A percentile compares a stretch with the other conserved stretches of the same genome.
phyloP scores from a whole-genome alignment of 2,797 vertebrate genomes.

The Kryptolebias ocellatus region DNA sequence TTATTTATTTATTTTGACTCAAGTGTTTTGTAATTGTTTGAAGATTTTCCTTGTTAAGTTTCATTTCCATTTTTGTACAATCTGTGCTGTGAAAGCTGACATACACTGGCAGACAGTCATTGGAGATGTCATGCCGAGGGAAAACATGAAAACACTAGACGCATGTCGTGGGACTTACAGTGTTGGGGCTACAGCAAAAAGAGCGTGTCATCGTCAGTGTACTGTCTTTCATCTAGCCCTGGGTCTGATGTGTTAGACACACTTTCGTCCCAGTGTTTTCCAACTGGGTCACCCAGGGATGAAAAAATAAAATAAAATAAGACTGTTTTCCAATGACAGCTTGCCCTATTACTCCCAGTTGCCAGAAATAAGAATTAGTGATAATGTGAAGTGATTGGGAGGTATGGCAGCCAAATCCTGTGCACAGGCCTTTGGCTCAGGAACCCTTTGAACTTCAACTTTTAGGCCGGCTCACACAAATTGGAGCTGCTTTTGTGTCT shows the following conservation, averaged over 20 bases:
- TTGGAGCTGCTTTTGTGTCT: conserved; percentile 14
- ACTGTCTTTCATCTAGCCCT: conserved; percentile 19
- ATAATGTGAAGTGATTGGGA: conserved; percentile 53
- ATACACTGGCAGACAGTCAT: conserved; percentile 17
- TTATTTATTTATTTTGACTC: conserved; percentile 39
- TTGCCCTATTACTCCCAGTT: conserved; percentile 37
- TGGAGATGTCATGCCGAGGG: conserved; percentile 12
- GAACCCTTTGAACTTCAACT: conserved; percentile 32
- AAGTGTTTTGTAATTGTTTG: conserved; percentile 29
- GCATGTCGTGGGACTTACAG: neutral
- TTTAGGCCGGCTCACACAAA: conserved; percentile 23
- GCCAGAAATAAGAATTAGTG: conserved; percentile 43
- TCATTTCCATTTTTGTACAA: conserved; percentile 28
- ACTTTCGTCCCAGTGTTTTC: conserved; percentile 56
- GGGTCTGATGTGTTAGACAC: conserved; percentile 33
- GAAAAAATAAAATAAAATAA: conserved; percentile 24
- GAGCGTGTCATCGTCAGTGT: conserved; percentile 7
- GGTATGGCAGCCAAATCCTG: conserved; percentile 48
- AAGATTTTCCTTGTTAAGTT: conserved; percentile 23
- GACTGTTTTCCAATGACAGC: conserved; percentile 39
- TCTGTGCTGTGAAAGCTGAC: conserved; percentile 14
- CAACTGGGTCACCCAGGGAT: conserved; percentile 63
- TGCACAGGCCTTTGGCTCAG: conserved; percentile 25
- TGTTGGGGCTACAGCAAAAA: conserved; percentile 6
- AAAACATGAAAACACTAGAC: conserved; percentile 4